Percentiles rank a stretch among this genome's conserved stretches.
Evolutionary conservation across 2,113 vertebrate species (phyloP).

Genomic region (Phyllopteryx taeniolatus): DNA sequence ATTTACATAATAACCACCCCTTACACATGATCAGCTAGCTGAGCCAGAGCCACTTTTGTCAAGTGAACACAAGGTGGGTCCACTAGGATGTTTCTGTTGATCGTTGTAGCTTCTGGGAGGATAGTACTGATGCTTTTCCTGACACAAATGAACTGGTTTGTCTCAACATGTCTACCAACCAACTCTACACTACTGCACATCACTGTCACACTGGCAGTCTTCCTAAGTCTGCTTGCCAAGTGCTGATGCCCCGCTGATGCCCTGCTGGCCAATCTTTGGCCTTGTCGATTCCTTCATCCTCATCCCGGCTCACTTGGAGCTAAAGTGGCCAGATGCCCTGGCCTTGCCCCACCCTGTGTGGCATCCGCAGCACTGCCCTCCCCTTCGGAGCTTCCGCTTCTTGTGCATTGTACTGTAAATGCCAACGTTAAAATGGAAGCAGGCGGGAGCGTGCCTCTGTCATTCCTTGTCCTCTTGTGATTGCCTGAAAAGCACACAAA

Average conservation of each 20-base stretch:
- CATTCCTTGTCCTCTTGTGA: conserved; percentile 19
- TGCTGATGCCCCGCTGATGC: background rate
- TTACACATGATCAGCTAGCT: no score
- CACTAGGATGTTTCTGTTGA: background rate
- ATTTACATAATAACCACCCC: no score
- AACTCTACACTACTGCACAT: conserved; percentile 12
- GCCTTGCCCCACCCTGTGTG: conserved; percentile 19
- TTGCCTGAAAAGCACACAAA: conserved; percentile 34
- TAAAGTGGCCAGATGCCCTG: conserved; percentile 39
- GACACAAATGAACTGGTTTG: background rate
- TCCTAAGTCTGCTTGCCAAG: conserved; percentile 6
- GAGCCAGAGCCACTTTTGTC: no score
- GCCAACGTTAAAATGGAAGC: conserved; percentile 44
- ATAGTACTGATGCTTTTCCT: background rate
- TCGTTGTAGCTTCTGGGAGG: background rate
- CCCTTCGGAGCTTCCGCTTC: conserved; percentile 20
- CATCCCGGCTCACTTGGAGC: conserved; percentile 26
- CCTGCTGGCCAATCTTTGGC: background rate
- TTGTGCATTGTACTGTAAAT: conserved; percentile 50
- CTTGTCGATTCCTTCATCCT: conserved; percentile 19
- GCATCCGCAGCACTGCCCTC: conserved; percentile 28
- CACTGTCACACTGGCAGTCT: conserved; percentile 14
- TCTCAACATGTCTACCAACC: conserved; percentile 12
- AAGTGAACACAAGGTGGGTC: conserved; percentile 33
- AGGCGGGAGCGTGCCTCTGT: conserved; percentile 16